These are phyloP conservation scores for Muntiacus reevesi DNA, from an alignment of 2,113 vertebrate species.

Conservation along the genomic window DNA sequence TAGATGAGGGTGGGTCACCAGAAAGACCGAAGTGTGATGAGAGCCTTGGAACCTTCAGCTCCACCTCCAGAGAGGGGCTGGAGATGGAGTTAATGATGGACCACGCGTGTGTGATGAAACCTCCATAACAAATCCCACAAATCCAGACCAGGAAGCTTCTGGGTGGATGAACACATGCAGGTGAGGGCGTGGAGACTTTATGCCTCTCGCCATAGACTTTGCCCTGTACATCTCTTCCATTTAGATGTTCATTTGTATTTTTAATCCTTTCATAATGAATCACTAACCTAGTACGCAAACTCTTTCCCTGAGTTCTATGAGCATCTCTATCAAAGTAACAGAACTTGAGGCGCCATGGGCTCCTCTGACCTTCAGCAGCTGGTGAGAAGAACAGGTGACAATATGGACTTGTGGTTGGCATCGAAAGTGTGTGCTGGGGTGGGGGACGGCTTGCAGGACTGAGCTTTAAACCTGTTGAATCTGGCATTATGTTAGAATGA, in stretches of 20 bases:
- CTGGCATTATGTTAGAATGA: background rate
- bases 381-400: background rate
- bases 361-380: background rate
- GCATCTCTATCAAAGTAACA: background rate
- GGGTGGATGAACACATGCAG: background rate
- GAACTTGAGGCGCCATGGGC: background rate
- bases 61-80: background rate
- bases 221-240: background rate
- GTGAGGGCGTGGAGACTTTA: fast-evolving
- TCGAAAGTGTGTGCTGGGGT: background rate
- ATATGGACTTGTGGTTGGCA: background rate
- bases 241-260: background rate
- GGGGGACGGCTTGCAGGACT: too few relatives aligned
- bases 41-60: background rate
- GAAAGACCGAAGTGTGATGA: background rate
- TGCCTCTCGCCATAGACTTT: background rate
- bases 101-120: background rate
- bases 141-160: background rate
- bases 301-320: background rate
- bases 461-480: background rate
- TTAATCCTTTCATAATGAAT: background rate
- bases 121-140: background rate
- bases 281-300: background rate
- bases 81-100: background rate
- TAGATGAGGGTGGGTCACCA: background rate